Percentiles rank a stretch among this genome's conserved stretches.
Conservation (phyloP, 2,113 vertebrate species). For the Illadopsis cleaveri region DNA sequence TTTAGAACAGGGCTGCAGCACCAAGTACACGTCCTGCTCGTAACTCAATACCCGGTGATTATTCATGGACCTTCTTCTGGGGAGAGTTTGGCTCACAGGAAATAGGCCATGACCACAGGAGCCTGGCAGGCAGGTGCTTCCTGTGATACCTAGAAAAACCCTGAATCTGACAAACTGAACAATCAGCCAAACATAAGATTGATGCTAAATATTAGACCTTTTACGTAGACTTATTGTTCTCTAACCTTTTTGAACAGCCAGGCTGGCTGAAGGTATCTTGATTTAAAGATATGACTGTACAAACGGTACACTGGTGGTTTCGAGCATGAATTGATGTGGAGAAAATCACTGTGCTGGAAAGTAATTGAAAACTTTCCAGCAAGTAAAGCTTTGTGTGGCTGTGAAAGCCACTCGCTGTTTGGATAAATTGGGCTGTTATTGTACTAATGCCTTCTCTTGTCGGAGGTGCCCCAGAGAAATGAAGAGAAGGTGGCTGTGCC, state of each 20-base stretch:
- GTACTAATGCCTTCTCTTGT: neutral
- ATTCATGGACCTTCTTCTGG: neutral
- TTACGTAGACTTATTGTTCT: neutral
- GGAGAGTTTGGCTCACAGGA: constrained; percentile 2
- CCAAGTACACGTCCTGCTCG: neutral
- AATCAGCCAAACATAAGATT: neutral
- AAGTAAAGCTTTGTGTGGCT: neutral
- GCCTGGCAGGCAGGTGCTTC: constrained; percentile 37
- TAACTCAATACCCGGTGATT: neutral
- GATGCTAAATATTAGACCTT: neutral
- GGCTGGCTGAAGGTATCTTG: neutral
- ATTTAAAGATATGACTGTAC: neutral
- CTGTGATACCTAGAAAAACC: constrained; percentile 25
- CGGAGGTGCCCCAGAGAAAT: neutral
- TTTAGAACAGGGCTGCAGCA: neutral
- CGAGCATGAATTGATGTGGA: neutral
- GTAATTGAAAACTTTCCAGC: neutral
- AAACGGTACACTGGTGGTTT: neutral
- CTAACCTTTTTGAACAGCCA: neutral
- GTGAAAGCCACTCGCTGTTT: neutral
- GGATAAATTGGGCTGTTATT: neutral
- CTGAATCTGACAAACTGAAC: neutral
- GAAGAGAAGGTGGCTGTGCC: neutral
- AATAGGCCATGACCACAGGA: neutral
- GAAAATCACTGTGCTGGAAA: neutral